phyloP scores from a whole-genome alignment of 2,797 vertebrate genomes.

The Delichon dasypus region DNA sequence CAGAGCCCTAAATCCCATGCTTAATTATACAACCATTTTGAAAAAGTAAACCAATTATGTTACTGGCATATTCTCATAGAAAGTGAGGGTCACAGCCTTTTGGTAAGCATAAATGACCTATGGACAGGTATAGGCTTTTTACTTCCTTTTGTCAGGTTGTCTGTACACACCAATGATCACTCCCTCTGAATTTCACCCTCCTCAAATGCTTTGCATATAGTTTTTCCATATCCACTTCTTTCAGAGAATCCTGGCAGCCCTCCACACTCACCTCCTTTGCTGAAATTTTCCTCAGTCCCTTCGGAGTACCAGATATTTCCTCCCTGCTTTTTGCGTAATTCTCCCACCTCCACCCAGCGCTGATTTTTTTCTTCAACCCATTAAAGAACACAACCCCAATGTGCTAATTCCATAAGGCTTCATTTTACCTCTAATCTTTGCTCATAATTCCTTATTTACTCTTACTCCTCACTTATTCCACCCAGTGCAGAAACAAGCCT shows the following conservation, averaged over 20 bases:
- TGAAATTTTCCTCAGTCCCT: neutral
- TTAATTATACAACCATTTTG: neutral
- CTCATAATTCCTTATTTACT: neutral
- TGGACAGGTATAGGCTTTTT: neutral
- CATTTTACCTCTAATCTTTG: neutral
- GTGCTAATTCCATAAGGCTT: neutral
- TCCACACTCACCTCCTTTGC: neutral
- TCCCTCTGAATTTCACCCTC: neutral
- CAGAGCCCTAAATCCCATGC: neutral
- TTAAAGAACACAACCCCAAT: accelerated
- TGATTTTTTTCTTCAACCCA: neutral
- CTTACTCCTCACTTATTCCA: neutral
- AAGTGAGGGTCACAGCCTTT: neutral
- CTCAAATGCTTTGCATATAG: neutral
- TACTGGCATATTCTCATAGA: neutral
- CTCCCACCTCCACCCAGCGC: neutral
- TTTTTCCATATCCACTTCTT: neutral
- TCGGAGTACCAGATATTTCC: neutral
- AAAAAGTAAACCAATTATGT: neutral
- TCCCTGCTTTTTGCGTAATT: neutral
- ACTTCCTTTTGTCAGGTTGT: neutral
- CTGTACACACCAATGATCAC: neutral
- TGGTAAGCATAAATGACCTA: neutral
- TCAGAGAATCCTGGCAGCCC: neutral
- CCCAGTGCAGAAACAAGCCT: accelerated